These are phyloP conservation scores for Oegoconia quadripuncta DNA, from an alignment of 2,888 invertebrate genomes.

Conservation along the genomic window DNA sequence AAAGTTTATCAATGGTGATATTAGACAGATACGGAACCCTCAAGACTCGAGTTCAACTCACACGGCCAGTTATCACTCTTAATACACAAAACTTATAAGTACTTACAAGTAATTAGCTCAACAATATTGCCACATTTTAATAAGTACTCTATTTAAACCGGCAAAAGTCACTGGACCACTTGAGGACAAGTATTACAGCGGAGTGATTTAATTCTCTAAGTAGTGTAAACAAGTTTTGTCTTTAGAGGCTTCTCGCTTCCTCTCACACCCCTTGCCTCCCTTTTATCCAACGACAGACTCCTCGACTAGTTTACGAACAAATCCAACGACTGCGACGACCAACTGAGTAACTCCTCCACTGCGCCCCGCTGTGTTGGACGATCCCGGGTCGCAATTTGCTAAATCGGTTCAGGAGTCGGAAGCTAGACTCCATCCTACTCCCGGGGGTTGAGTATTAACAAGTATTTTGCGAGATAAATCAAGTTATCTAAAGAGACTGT, in stretches of 20 bases:
- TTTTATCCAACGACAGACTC: constrained; percentile 34
- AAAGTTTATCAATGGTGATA: no score
- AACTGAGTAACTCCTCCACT: no score
- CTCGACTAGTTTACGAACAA: constrained; percentile 44
- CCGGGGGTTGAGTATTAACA: constrained; percentile 66
- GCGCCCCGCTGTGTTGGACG: constrained; percentile 12
- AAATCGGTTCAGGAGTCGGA: constrained; percentile 43
- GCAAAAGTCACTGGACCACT: constrained; percentile 39
- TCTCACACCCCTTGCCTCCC: constrained; percentile 37
- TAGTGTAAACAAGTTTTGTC: constrained; percentile 71
- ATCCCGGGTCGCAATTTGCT: constrained; percentile 28
- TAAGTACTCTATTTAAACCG: no score
- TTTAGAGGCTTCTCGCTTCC: constrained; percentile 42
- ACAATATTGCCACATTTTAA: no score
- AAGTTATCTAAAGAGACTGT: constrained; percentile 65
- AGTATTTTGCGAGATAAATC: constrained; percentile 74
- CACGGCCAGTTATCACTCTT: no score
- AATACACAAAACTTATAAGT: neutral
- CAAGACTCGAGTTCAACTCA: no score
- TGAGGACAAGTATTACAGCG: constrained; percentile 48
- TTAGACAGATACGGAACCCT: no score
- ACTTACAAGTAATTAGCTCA: constrained; percentile 4
- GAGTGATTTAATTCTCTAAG: constrained; percentile 70
- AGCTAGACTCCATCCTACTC: constrained; percentile 52
- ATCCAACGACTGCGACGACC: constrained; percentile 37